These are phyloP conservation scores for Antheraea mylitta DNA, from an alignment of 1,140 invertebrate species.

Conservation along the genomic window DNA sequence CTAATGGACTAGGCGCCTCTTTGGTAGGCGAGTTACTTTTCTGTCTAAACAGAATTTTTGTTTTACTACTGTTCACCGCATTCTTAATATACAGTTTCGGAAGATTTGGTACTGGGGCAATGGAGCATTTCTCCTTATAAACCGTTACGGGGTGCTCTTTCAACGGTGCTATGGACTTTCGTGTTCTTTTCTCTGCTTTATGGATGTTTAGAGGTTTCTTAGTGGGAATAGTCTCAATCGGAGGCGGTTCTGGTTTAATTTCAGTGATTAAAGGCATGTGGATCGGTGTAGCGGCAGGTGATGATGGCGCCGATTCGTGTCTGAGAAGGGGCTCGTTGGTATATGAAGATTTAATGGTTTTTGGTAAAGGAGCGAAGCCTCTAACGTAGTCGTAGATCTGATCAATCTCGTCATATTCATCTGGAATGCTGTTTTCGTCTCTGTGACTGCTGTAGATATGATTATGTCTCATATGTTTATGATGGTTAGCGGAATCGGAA, in stretches of 20 bases:
- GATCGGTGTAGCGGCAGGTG: constrained; percentile 73
- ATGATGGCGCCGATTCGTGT: constrained; percentile 72
- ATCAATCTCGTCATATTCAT: constrained; percentile 97
- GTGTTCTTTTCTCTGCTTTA: constrained; percentile 84
- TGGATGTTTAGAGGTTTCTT: constrained; percentile 82
- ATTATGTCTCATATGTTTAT: constrained; percentile 71
- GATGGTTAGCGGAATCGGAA: constrained; percentile 84
- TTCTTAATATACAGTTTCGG: constrained; percentile 91
- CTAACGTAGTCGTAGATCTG: constrained; percentile 98
- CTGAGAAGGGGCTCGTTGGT: constrained; percentile 69
- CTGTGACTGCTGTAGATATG: constrained; percentile 76
- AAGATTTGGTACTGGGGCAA: constrained; percentile 68
- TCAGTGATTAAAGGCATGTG: constrained; percentile 79
- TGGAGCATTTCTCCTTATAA: constrained; percentile 74
- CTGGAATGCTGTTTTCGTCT: constrained; percentile 80
- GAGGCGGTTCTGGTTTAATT: constrained; percentile 91
- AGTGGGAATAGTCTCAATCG: constrained; percentile 93
- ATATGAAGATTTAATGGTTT: constrained; percentile 86
- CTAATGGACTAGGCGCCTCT: constrained; percentile 81
- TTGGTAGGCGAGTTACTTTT: constrained; percentile 87
- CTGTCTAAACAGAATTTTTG: constrained; percentile 83
- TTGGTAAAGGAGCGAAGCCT: constrained; percentile 93
- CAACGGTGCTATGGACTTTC: constrained; percentile 72
- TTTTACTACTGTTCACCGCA: constrained; percentile 82
- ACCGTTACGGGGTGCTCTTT: constrained; percentile 80